phyloP scores from a whole-genome alignment of 2,888 invertebrate genomes.

The Leptogaster cylindrica region DNA sequence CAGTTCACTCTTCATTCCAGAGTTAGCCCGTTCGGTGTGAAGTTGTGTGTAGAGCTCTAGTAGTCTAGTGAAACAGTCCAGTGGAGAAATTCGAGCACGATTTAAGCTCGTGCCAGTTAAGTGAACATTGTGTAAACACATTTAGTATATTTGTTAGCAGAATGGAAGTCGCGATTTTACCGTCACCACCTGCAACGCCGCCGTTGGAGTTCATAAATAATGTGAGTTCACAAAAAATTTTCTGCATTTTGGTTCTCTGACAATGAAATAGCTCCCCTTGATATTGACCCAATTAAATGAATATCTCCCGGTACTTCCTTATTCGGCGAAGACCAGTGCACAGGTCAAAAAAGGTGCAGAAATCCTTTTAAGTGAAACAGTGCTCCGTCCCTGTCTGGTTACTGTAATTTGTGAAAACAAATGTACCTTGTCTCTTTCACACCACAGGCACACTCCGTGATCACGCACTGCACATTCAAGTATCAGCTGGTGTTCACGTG shows the following conservation, averaged over 20 bases:
- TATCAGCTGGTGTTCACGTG: conserved; percentile 84
- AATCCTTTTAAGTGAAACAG: background rate
- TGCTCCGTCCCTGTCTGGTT: conserved; percentile 54
- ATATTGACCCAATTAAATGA: too few relatives aligned
- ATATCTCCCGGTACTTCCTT: too few relatives aligned
- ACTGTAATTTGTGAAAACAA: conserved; percentile 59
- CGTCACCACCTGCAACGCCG: conserved; percentile 76
- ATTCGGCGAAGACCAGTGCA: too few relatives aligned
- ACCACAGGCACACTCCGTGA: conserved; percentile 54
- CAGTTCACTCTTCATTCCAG: too few relatives aligned
- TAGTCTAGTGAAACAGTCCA: too few relatives aligned
- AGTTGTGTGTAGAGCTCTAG: too few relatives aligned
- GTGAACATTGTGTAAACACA: too few relatives aligned
- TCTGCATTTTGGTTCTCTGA: background rate
- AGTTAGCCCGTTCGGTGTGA: too few relatives aligned
- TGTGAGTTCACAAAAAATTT: conserved; percentile 54
- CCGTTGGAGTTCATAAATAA: conserved; percentile 66
- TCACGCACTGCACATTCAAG: conserved; percentile 63
- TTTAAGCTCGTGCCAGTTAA: too few relatives aligned
- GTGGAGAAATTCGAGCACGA: too few relatives aligned
- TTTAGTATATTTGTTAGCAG: too few relatives aligned
- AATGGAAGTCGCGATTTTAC: conserved; percentile 61
- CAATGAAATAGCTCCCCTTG: too few relatives aligned
- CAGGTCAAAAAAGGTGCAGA: background rate
- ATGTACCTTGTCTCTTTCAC: conserved; percentile 54